A percentile compares a stretch with the other conserved stretches of the same genome.
phyloP scores from a whole-genome alignment of 2,797 vertebrate species.

The Amazona ochrocephala region DNA sequence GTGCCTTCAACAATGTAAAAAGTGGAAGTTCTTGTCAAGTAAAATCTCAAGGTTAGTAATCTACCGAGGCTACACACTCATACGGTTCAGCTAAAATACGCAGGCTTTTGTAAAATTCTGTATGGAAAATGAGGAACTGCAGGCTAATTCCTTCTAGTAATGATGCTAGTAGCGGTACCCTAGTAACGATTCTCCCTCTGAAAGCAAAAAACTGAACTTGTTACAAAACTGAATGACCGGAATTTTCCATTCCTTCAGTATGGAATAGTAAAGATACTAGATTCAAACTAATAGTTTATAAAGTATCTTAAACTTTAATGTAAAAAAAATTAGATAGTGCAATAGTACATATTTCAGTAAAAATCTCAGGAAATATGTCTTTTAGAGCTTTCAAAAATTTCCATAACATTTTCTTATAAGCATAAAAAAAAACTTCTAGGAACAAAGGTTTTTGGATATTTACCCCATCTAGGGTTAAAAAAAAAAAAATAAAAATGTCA shows the following conservation, averaged over 20 bases:
- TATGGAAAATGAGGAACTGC: neutral
- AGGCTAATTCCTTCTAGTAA: neutral
- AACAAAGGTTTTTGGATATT: neutral
- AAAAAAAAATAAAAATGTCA: neutral
- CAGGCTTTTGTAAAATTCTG: neutral
- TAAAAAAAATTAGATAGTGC: neutral
- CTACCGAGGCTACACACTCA: accelerated
- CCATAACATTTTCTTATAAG: neutral
- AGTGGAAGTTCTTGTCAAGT: neutral
- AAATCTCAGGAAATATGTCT: neutral
- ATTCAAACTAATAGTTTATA: neutral
- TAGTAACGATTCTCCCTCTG: neutral
- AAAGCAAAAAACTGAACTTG: neutral
- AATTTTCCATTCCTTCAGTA: neutral
- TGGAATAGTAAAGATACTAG: neutral
- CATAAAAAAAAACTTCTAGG: neutral
- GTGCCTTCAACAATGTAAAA: neutral
- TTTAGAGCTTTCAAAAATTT: neutral
- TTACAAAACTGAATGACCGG: neutral
- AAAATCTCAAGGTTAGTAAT: neutral
- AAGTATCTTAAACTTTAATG: neutral
- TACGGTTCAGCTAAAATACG: neutral
- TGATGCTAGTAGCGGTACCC: neutral
- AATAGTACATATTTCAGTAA: neutral
- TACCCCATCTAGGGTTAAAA: neutral